Percentiles rank a stretch among this genome's conserved stretches.
These are phyloP conservation scores for Amiota minor DNA, from an alignment of 2,888 invertebrate species.

Conservation along the genomic window DNA sequence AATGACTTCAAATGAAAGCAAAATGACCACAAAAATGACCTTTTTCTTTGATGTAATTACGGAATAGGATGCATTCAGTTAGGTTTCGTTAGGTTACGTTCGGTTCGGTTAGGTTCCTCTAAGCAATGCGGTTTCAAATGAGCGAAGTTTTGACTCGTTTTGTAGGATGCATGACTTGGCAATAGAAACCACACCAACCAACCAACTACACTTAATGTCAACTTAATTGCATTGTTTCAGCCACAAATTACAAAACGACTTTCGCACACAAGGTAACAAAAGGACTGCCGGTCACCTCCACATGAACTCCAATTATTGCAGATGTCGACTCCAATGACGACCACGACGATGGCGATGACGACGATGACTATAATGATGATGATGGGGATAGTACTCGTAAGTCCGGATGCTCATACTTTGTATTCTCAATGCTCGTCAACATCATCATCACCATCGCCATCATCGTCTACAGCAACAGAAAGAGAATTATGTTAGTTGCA, in stretches of 20 bases:
- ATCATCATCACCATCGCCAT: slow-evolving; percentile 22
- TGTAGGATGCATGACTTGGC: not conserved
- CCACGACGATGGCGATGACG: too few species aligned
- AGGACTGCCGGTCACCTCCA: slow-evolving; percentile 37
- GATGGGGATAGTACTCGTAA: too few species aligned
- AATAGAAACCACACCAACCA: slow-evolving; percentile 27
- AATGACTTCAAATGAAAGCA: slow-evolving; percentile 31
- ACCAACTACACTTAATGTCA: slow-evolving; percentile 66
- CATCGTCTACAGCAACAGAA: slow-evolving; percentile 13
- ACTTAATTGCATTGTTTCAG: slow-evolving; percentile 69
- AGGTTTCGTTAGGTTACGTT: not conserved
- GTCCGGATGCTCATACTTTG: too few species aligned
- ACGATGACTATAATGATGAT: too few species aligned
- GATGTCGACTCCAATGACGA: too few species aligned
- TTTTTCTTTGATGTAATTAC: slow-evolving; percentile 54
- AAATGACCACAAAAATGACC: slow-evolving; percentile 53
- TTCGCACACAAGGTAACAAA: slow-evolving; percentile 59
- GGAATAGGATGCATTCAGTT: not conserved
- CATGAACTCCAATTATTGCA: too few species aligned
- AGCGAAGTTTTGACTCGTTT: not conserved
- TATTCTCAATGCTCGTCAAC: slow-evolving; percentile 11
- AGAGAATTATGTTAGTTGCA: too few species aligned
- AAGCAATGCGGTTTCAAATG: not conserved
- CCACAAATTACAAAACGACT: slow-evolving; percentile 69
- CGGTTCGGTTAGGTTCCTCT: not conserved